Evolutionary conservation across 2,113 vertebrate species (phyloP).

Genomic region (Neogale vison): DNA sequence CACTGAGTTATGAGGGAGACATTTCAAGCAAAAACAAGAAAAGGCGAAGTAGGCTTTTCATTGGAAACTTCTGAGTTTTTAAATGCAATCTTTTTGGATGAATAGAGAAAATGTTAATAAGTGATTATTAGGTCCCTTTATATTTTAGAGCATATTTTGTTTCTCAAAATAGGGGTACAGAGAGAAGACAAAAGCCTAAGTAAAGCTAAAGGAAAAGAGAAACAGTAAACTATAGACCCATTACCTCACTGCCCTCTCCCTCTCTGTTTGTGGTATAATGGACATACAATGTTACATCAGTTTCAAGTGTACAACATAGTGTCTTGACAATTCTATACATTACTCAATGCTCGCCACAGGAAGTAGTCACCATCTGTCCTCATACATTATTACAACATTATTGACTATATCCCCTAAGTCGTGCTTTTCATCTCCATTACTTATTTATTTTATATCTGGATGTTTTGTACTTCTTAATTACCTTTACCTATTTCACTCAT

Average conservation of each 20-base stretch:
- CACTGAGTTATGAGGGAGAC: not conserved
- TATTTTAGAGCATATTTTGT: conserved; percentile 8
- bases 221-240: not conserved
- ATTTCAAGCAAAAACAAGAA: not conserved
- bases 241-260: not conserved
- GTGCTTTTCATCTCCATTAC: not conserved
- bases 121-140: not conserved
- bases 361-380: not conserved
- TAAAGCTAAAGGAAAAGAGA: conserved; percentile 1
- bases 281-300: not conserved
- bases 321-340: not conserved
- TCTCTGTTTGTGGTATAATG: not conserved
- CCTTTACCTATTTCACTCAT: not conserved
- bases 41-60: not conserved
- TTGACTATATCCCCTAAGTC: not conserved
- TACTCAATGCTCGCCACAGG: not conserved
- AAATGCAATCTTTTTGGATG: not conserved
- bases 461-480: not conserved
- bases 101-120: not conserved
- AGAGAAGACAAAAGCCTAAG: not conserved
- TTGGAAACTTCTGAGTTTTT: not conserved
- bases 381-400: not conserved
- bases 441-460: not conserved
- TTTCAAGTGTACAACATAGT: not conserved
- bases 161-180: not conserved